Evolutionary conservation across 2,797 vertebrate genomes (phyloP), one percentile per base, ranked within the genome.

Genomic region (Ctenopoma multispine): DNA sequence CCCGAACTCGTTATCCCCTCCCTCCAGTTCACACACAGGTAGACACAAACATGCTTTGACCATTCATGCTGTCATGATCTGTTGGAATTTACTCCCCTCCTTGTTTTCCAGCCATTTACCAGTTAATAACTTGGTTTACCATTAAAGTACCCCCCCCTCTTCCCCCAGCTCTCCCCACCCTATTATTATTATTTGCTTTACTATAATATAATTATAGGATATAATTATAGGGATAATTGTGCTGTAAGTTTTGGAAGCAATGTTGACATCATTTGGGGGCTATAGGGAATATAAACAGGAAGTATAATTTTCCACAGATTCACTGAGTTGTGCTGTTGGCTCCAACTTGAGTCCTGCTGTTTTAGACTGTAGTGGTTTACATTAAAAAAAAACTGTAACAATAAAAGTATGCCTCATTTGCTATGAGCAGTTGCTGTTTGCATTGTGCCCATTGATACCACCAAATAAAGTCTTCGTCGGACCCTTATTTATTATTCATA

Each of bases 11-110:
- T 88, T 87, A 82, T 64, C 81, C 76, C 73, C 72, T 72, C 62
- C 55, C 81, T 80, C 60, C 58, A 62, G 20, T 69, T 84, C 81
- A 63, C 80, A 79, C 86, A 67, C 78, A 83, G 84, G 80, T 77
- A 76, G 57, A 80, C 51, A 29, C 71, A 62, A 69, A 79, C 80
- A 84, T 59, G 80, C 62, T 71, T 56, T 58, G 47, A 53, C 67
- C 70, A 20, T 23, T 76, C 58, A 17, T 48, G 76, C 51, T 54
- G 34, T 48, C 61, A 72, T 21, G 60, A 77, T 78, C 75, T 49
- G 77, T 27, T 72, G 60, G 77, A 67, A 75, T 18, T 69, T 5
- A 21, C 55, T 63, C 64, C 71, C 62, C 72, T 76, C 58, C 38
- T 29, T 27, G 34, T 74, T 68, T 69, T 56, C 65, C 51, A 47